Evolutionary conservation across 1,140 invertebrate species (phyloP).

Genomic region (Aphelenchoides besseyi): DNA sequence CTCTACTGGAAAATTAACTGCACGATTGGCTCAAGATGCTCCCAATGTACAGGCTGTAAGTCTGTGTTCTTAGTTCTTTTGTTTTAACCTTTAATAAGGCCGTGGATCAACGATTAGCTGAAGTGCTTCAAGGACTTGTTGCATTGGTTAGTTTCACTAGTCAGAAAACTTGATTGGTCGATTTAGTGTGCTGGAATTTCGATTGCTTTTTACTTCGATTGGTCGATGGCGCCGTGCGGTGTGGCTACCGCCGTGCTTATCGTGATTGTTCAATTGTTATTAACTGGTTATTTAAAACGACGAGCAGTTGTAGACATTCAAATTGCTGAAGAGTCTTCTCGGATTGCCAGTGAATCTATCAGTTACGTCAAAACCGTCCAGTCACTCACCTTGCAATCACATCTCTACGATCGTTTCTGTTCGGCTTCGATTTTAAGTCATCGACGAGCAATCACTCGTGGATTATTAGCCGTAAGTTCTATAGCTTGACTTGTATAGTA

Average conservation of each 20-base stretch:
- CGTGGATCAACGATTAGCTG: constrained; percentile 64
- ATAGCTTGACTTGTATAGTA: constrained; percentile 30
- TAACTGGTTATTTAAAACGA: constrained; percentile 43
- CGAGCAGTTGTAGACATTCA: constrained; percentile 35
- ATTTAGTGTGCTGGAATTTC: too few species aligned
- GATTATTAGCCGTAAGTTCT: constrained; percentile 30
- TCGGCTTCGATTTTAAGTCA: constrained; percentile 32
- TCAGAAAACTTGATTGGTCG: constrained; percentile 52
- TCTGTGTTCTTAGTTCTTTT: background rate
- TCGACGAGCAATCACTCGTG: constrained; percentile 40
- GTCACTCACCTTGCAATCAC: constrained; percentile 38
- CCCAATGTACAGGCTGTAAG: constrained; percentile 66
- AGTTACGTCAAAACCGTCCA: constrained; percentile 46
- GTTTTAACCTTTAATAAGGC: too few species aligned
- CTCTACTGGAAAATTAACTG: constrained; percentile 64
- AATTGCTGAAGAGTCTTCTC: constrained; percentile 24
- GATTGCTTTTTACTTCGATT: constrained; percentile 63
- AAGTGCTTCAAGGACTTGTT: constrained; percentile 59
- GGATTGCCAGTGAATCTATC: constrained; percentile 43
- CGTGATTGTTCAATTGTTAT: constrained; percentile 37
- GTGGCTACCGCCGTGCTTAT: constrained; percentile 35
- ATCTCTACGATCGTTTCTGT: constrained; percentile 37
- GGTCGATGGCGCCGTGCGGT: constrained; percentile 62
- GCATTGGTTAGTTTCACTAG: constrained; percentile 57
- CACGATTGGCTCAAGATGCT: constrained; percentile 66